A percentile compares a stretch with the other conserved stretches of the same genome.
Conservation (phyloP, 1,140 invertebrate genomes). For the Sminthurinus signatus region DNA sequence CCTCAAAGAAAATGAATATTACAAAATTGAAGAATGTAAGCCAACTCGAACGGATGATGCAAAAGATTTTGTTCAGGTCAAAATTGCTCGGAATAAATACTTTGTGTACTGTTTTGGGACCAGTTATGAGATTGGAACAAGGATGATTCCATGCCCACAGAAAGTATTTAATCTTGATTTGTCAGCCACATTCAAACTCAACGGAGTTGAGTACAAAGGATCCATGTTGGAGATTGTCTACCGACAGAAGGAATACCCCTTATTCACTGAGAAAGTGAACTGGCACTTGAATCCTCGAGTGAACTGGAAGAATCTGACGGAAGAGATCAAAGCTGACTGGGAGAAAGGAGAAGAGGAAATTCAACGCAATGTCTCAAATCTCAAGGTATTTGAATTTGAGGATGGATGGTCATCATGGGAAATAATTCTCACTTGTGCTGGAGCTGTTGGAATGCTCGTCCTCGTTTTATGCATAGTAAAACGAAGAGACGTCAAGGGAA, state of each 20-base stretch:
- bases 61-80: conserved; percentile 19
- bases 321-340: background rate
- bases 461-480: too few relatives aligned
- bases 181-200: conserved; percentile 15
- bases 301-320: conserved; percentile 19
- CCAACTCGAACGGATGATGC: background rate
- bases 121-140: background rate
- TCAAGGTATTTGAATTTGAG: too few relatives aligned
- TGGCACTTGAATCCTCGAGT: conserved; percentile 19
- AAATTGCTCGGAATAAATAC: conserved; percentile 8
- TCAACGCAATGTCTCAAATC: too few relatives aligned
- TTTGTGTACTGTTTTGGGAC: conserved; percentile 17
- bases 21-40: background rate
- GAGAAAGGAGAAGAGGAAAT: too few relatives aligned
- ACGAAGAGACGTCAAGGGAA: too few relatives aligned
- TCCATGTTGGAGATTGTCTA: conserved; percentile 9
- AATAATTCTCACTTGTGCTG: too few relatives aligned
- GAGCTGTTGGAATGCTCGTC: too few relatives aligned
- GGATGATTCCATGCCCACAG: conserved; percentile 11
- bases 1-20: background rate
- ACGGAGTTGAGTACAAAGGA: conserved; percentile 20
- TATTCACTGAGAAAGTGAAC: conserved; percentile 10
- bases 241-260: conserved; percentile 2
- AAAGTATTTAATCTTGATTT: conserved; percentile 17
- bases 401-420: too few relatives aligned